Conservation (phyloP, 2,113 vertebrate genomes). For the Pseudorasbora parva region DNA sequence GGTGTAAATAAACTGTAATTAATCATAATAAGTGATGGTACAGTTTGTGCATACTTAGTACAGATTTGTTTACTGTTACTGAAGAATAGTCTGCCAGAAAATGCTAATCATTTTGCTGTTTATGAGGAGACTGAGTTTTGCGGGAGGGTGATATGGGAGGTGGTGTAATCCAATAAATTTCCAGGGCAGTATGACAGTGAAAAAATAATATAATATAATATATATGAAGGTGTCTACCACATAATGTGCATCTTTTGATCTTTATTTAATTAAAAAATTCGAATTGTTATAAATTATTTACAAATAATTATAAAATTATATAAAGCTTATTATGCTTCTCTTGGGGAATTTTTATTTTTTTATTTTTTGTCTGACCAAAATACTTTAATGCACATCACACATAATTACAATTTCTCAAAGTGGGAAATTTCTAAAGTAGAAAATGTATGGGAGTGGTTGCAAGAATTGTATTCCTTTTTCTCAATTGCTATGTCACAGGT, state of each 20-base stretch:
- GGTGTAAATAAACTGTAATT: neutral
- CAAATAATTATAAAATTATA: no score
- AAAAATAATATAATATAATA: no score
- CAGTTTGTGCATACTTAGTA: neutral
- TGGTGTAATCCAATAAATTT: neutral
- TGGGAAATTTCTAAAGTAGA: neutral
- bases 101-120: neutral
- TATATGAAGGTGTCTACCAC: neutral
- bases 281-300: no score
- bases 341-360: no score
- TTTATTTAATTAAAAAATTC: no score
- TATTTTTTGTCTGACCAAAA: neutral
- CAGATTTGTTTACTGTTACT: neutral
- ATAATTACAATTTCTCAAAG: no score
- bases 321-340: no score
- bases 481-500: neutral
- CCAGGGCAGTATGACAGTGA: neutral
- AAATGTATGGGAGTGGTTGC: neutral
- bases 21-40: neutral
- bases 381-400: neutral
- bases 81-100: neutral
- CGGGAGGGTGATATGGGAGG: no score
- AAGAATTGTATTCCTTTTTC: no score
- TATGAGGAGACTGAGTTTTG: no score
- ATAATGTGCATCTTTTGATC: neutral